A percentile compares a stretch with the other conserved stretches of the same genome.
Conservation (phyloP, 2,113 vertebrate genomes). For the Bombycilla garrulus region DNA sequence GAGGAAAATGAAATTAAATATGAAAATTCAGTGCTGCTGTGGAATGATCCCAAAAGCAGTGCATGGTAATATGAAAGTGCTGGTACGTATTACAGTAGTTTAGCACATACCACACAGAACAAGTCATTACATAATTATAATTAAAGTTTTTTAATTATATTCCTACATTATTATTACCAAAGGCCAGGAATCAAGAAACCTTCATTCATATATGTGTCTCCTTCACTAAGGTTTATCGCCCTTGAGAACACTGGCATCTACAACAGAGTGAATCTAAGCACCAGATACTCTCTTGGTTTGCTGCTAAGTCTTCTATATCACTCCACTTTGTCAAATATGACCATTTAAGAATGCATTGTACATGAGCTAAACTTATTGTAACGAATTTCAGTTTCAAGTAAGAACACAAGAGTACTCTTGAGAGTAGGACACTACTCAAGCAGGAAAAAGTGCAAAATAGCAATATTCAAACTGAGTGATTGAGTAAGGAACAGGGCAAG, state of each 20-base stretch:
- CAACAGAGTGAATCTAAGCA: neutral
- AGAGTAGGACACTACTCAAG: neutral
- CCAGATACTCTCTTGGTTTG: neutral
- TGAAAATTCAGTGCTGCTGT: neutral
- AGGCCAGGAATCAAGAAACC: neutral
- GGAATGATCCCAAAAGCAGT: neutral
- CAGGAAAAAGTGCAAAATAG: neutral
- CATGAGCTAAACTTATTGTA: neutral
- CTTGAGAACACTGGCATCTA: neutral
- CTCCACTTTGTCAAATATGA: neutral
- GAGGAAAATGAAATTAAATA: conserved; percentile 39
- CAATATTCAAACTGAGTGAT: neutral
- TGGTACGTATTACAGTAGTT: neutral
- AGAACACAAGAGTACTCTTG: neutral
- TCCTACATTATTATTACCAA: neutral
- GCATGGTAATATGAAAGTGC: neutral
- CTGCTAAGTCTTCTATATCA: neutral
- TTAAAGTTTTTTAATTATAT: neutral
- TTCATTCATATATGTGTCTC: neutral
- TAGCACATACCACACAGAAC: neutral
- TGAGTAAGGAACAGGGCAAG: neutral
- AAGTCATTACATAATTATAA: neutral
- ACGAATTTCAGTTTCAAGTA: neutral
- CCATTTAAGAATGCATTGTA: neutral
- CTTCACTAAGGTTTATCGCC: neutral